Base-by-base conservation (phyloP, 2,888 invertebrate genomes). In the Proisotoma minuta region DNA sequence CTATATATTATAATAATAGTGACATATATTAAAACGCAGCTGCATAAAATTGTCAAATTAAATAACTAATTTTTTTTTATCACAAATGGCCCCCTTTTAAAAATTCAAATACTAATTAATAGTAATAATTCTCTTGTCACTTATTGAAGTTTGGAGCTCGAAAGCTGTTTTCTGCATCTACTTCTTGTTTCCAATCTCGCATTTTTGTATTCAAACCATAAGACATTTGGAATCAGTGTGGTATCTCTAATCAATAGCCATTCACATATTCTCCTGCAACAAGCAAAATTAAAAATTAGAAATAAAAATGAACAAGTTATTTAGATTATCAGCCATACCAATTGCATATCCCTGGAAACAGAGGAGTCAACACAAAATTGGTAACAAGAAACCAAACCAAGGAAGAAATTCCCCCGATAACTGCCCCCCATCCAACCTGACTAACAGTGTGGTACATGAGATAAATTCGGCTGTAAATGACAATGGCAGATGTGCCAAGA, bases 181-280 rank as follows among this genome's bases (percentile, higher is more conserved):
- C n/a, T n/a, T n/a, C n/a, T n/a, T n/a, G 89, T 86, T 77, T 93
- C 93, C 75, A 88, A 87, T 69, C 92, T 82, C 59, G 89, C 87
- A 70, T 88, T 89, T 26, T 91, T 91, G 78, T 94, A 94, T 78
- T 94, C 93, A 78, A 94, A 94, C 91, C 92, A 93, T 70, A 93
- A 78, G 20, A 94, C 88, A 78, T 94, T 93, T 27, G 93, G 93
- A 77, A 94, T 94, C 62, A 92, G 79, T 1, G 92, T 91, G 40
- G 91, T 91, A 77, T 94, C 94, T 68, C 93, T 83, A 65, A 94
- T 80, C 80, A 94, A 84, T 65, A 93, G 79, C 78, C 89, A 85
- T 80, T 94, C 93, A 62, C 90, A 88, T 71, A 89, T 79, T 80
- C 86, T 88, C 85, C 92, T 93, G 81, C 27, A 43, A 61, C 34